phyloP scores from a whole-genome alignment of 1,140 invertebrate species.

The Zaprionus nigranus region DNA sequence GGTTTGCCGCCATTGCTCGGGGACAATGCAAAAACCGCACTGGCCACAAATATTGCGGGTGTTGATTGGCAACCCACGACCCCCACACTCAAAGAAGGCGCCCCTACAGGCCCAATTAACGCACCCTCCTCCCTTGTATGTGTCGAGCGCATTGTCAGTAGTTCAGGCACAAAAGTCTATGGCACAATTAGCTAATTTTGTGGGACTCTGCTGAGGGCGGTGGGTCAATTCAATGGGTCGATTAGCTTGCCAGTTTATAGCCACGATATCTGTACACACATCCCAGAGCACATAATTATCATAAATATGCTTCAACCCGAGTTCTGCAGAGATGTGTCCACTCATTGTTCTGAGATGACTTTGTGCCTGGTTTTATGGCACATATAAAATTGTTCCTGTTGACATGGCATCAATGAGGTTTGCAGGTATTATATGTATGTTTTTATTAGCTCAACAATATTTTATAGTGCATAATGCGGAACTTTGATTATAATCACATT shows the following conservation, averaged over 20 bases:
- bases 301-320: constrained; percentile 26
- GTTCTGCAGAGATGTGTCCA: background rate
- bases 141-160: constrained; percentile 18
- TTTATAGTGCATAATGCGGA: background rate
- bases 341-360: background rate
- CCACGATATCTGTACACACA: constrained; percentile 1
- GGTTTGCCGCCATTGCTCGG: constrained; percentile 8
- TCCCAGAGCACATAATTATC: constrained; percentile 33
- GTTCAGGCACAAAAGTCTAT: constrained; percentile 18
- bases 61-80: constrained; percentile 29
- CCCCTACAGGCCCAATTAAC: background rate
- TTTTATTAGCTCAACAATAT: background rate
- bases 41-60: constrained; percentile 36
- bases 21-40: constrained; percentile 23
- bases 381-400: background rate
- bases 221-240: background rate
- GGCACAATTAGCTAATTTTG: constrained; percentile 64
- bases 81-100: background rate
- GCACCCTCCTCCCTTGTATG: background rate
- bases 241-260: constrained; percentile 40
- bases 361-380: background rate
- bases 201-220: background rate
- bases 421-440: background rate
- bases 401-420: background rate
- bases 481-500: background rate